Evolutionary conservation across 2,888 invertebrate genomes (phyloP).

Genomic region (Mechanitis messenoides): DNA sequence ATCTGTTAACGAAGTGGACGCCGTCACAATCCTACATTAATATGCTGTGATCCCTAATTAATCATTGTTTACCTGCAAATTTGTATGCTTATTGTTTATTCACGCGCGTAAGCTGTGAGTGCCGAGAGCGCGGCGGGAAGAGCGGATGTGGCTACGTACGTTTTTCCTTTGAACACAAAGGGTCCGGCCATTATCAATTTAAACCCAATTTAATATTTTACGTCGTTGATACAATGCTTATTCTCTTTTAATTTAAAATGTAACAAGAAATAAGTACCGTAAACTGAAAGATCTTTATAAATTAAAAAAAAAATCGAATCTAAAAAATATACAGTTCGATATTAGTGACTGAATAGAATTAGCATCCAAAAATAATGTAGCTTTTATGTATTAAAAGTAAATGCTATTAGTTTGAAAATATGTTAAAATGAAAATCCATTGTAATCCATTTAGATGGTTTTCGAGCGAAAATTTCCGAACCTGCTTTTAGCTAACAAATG

Average conservation of each 20-base stretch:
- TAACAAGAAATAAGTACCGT: neutral
- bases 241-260: neutral
- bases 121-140: conserved; percentile 7
- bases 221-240: conserved; percentile 5
- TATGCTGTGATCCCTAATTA: conserved; percentile 17
- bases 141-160: conserved; percentile 18
- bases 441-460: too few species aligned
- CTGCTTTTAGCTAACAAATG: too few species aligned
- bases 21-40: conserved; percentile 14
- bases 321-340: too few species aligned
- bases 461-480: too few species aligned
- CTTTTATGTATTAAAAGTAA: too few species aligned
- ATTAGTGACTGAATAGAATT: too few species aligned
- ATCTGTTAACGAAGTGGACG: conserved; percentile 16
- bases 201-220: conserved; percentile 23
- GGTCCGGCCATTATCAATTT: conserved; percentile 13
- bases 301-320: too few species aligned
- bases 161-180: conserved; percentile 24
- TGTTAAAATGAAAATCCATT: too few species aligned
- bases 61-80: conserved; percentile 19
- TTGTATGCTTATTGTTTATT: conserved; percentile 22
- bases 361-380: too few species aligned
- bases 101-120: conserved; percentile 8
- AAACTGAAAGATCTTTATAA: neutral
- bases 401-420: too few species aligned